A percentile compares a stretch with the other conserved stretches of the same genome.
Evolutionary conservation across 37 sponge, comb jelly and placozoan genomes (phyloP).

Genomic region (Ephydatia muelleri): DNA sequence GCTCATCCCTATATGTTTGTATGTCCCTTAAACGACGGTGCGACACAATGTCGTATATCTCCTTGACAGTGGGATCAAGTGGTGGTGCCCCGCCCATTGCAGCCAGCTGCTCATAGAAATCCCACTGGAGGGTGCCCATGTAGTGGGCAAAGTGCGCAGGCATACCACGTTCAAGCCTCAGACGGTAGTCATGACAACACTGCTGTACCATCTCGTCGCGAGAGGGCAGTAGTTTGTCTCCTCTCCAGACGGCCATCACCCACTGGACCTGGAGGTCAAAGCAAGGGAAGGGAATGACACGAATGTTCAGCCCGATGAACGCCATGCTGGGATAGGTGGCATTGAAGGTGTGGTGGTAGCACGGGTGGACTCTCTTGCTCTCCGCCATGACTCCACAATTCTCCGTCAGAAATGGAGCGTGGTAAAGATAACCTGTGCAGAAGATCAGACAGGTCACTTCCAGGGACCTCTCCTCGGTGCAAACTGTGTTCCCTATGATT

Average conservation of each 20-base stretch:
- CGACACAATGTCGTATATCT: constrained; percentile 22
- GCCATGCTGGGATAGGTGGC: constrained; percentile 61
- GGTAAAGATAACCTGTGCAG: constrained; percentile 75
- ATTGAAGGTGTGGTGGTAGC: constrained; percentile 83
- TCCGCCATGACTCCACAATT: constrained; percentile 46
- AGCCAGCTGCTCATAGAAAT: constrained; percentile 26
- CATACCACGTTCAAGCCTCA: constrained; percentile 35
- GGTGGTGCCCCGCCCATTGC: constrained; percentile 20
- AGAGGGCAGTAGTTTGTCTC: constrained; percentile 51
- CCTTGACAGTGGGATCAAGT: constrained; percentile 11
- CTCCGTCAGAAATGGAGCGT: constrained; percentile 68
- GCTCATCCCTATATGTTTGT: constrained; percentile 32
- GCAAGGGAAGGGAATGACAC: constrained; percentile 35
- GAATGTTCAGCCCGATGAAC: constrained; percentile 54
- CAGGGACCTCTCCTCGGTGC: constrained; percentile 30
- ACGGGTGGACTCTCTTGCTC: constrained; percentile 42
- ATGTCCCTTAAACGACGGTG: constrained; percentile 19
- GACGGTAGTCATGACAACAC: constrained; percentile 28
- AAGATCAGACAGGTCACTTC: constrained; percentile 54
- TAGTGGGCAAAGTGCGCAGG: constrained; percentile 41
- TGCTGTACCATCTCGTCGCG: constrained; percentile 59
- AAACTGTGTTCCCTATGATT: constrained; percentile 9
- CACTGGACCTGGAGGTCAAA: constrained; percentile 53
- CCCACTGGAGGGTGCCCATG: constrained; percentile 63
- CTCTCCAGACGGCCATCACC: constrained; percentile 55